These are phyloP conservation scores for Rhamphomyia laevipes DNA, from an alignment of 2,888 invertebrate species.

Conservation along the genomic window DNA sequence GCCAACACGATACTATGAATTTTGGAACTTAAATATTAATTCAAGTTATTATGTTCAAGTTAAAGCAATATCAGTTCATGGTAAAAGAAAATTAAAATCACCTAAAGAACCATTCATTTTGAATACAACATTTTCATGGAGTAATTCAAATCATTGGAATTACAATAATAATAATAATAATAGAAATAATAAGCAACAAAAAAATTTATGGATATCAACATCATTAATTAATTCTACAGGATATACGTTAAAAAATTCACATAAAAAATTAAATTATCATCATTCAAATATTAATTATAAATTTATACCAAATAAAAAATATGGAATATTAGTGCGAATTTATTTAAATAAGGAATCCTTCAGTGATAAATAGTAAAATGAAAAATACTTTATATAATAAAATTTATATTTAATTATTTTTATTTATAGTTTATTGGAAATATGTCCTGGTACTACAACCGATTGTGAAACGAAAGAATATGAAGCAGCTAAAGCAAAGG, in stretches of 20 bases:
- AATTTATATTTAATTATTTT: neutral
- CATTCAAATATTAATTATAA: conserved; percentile 1
- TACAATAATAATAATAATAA: conserved; percentile 14
- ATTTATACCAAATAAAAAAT: conserved; percentile 32
- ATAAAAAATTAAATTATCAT: neutral
- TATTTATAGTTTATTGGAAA: conserved; percentile 30
- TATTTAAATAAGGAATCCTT: neutral
- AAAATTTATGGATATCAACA: conserved; percentile 17
- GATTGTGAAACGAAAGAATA: conserved; percentile 34
- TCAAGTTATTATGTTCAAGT: conserved; percentile 69
- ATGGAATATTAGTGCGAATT: conserved; percentile 35
- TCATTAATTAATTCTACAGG: conserved; percentile 1
- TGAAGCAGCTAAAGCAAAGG: conserved; percentile 33
- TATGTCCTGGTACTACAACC: conserved; percentile 28
- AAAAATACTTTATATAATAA: neutral
- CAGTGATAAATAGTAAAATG: neutral
- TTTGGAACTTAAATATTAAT: conserved; percentile 52
- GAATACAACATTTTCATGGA: conserved; percentile 45
- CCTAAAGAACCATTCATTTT: conserved; percentile 57
- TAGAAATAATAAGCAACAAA: conserved; percentile 3
- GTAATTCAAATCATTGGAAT: conserved; percentile 9
- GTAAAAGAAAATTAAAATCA: conserved; percentile 53
- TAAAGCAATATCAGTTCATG: conserved; percentile 60
- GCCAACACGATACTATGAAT: conserved; percentile 51
- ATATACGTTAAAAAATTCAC: neutral